phyloP scores from a whole-genome alignment of 2,888 invertebrate genomes.

The Habrosyne pyritoides region DNA sequence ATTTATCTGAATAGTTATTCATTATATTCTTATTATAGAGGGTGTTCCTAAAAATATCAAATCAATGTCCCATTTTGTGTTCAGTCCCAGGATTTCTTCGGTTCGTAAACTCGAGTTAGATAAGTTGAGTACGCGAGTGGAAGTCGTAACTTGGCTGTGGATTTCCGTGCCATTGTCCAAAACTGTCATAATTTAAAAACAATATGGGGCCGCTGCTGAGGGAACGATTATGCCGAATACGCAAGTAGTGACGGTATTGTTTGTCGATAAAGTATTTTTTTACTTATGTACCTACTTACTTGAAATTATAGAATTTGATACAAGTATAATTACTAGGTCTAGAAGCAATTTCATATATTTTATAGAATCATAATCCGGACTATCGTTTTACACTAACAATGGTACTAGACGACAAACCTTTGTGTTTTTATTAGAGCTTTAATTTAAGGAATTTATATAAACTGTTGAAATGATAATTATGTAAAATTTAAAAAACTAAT shows the following conservation, averaged over 20 bases:
- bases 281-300: no score
- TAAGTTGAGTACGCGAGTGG: constrained; percentile 16
- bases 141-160: constrained; percentile 38
- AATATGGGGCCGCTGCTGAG: constrained; percentile 54
- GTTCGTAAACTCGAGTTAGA: constrained; percentile 5
- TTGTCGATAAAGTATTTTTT: constrained; percentile 3
- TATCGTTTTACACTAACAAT: no score
- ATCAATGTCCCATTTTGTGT: background rate
- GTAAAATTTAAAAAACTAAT: no score
- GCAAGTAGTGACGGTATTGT: constrained; percentile 20
- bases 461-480: no score
- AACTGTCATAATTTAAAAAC: constrained; percentile 73
- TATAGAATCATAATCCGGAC: no score
- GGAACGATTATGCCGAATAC: constrained; percentile 45
- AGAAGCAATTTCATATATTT: no score
- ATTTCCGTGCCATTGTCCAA: constrained; percentile 68
- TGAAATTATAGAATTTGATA: no score
- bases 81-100: background rate
- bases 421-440: no score
- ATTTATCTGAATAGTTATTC: constrained; percentile 2
- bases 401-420: no score
- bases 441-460: no score
- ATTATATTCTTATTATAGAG: background rate
- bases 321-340: no score
- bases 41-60: constrained; percentile 6